Evolutionary conservation across 2,113 vertebrate genomes (phyloP), one percentile per base, ranked within the genome.

Genomic region (Synchiropus splendidus): DNA sequence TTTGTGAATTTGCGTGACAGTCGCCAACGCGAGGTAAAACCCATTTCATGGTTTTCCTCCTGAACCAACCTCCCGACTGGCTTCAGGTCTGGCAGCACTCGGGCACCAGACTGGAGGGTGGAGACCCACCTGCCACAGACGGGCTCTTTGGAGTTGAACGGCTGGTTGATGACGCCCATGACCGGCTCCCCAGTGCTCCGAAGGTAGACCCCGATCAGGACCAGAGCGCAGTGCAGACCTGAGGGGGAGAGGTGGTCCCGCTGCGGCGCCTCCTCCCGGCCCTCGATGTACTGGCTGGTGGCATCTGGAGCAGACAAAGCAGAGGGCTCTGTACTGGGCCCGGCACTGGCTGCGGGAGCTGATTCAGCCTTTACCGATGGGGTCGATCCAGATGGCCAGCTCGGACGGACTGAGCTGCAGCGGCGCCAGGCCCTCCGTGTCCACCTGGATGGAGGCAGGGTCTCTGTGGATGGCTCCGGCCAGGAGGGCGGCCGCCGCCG

Each of bases 161-260:
- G 88, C 62, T 89, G 85, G 50, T 88, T 89, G 72, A 89, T 83
- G 61, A 90, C 81, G 0, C 88, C 87, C 78, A 89, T 83, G 39
- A 91, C 74, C 0, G 88, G 88, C 38, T 83, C 65, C 0, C 88
- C 86, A 0, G 74, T 80, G 48, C 16, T 55, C 10, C 83, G 78
- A 8, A 83, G 58, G 41, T 84, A 89, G 16, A 81, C 86, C 4
- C 87, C 90, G 14, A 90, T 89, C 40, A 89, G 82, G 58, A 90
- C 89, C 66, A 89, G 49, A 0, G 80, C 87, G 5, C 86, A 87
- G 39, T 77, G 66, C 16, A 89, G 81, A 47, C 87, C 87, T 1
- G 63, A 82, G 0, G 83, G 75, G 36, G 64, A 80, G 42, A 88
- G 57, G 39, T 58, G 80, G 0, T 67, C 67, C 2, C 80, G 31